Percentiles rank a stretch among this genome's conserved stretches.
These are phyloP conservation scores for Pachymerium ferrugineum DNA, from an alignment of 2,888 invertebrate species.

Conservation along the genomic window DNA sequence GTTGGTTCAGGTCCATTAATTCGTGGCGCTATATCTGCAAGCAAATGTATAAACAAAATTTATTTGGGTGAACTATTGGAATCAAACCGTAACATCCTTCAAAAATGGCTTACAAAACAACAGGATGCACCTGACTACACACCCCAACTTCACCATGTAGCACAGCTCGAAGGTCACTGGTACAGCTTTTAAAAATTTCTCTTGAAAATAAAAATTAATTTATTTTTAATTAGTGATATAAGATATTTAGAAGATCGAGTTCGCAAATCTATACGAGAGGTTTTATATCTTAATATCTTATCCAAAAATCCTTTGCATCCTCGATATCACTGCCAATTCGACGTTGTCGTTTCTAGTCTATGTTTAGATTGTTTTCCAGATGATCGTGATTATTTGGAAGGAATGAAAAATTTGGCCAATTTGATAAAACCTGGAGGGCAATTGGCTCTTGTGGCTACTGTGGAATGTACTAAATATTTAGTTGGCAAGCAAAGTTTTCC, in stretches of 20 bases:
- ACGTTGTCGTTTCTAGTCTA: not conserved
- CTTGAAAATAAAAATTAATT: too few relatives aligned
- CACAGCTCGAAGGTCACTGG: not conserved
- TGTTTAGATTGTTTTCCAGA: not conserved
- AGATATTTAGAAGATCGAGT: not conserved
- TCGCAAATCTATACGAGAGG: not conserved
- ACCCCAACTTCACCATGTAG: not conserved
- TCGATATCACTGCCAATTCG: not conserved
- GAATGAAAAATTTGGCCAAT: not conserved
- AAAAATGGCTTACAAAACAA: not conserved
- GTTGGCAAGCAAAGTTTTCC: not conserved
- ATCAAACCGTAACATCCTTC: not conserved
- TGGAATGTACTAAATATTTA: not conserved
- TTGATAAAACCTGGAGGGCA: slow-evolving; percentile 27
- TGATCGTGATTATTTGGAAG: not conserved
- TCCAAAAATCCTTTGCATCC: not conserved
- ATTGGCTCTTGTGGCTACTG: not conserved
- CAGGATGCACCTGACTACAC: not conserved
- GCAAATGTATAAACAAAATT: not conserved
- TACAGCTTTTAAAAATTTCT: not conserved
- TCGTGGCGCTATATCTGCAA: not conserved
- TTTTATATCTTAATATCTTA: not conserved
- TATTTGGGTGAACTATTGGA: not conserved
- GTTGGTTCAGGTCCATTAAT: not conserved
- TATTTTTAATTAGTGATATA: not conserved